A percentile compares a stretch with the other conserved stretches of the same genome.
These are phyloP conservation scores for Charaxes varanes DNA, from an alignment of 1,140 invertebrate genomes.

Conservation along the genomic window DNA sequence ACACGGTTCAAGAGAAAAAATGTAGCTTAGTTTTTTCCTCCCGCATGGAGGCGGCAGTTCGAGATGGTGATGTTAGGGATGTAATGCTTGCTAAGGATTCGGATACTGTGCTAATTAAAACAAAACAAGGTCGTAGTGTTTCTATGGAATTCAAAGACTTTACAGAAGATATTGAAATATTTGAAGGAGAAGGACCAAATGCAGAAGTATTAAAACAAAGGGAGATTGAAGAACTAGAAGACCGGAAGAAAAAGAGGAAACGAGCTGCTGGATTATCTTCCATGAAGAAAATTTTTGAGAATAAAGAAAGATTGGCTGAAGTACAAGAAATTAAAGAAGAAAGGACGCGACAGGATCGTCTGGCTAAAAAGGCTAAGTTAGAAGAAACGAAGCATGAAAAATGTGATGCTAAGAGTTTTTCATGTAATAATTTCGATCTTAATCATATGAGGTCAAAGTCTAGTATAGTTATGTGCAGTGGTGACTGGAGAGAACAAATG, in stretches of 20 bases:
- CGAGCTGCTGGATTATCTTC: constrained; percentile 74
- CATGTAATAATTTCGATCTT: constrained; percentile 49
- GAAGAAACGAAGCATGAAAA: constrained; percentile 63
- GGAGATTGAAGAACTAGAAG: constrained; percentile 75
- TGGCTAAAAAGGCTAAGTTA: constrained; percentile 69
- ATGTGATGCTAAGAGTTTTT: constrained; percentile 50
- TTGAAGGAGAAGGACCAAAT: constrained; percentile 79
- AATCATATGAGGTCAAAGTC: constrained; percentile 67
- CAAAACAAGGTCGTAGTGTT: constrained; percentile 82
- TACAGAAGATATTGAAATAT: constrained; percentile 75
- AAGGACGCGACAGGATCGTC: constrained; percentile 55
- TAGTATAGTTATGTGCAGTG: constrained; percentile 65
- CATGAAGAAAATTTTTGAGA: constrained; percentile 85
- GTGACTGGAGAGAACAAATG: constrained; percentile 77
- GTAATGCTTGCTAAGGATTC: constrained; percentile 84
- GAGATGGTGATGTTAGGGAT: constrained; percentile 84
- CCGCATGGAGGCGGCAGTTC: constrained; percentile 82
- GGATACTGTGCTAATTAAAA: constrained; percentile 82
- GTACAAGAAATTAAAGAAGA: constrained; percentile 68
- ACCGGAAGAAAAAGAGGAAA: constrained; percentile 78
- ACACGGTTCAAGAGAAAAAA: constrained; percentile 82
- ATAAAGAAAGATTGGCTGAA: constrained; percentile 81
- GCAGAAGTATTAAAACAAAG: constrained; percentile 77
- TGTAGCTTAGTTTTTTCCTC: constrained; percentile 85
- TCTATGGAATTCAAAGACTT: constrained; percentile 81